Evolutionary conservation across 37 sponge, comb jelly and placozoan genomes (phyloP).

Genomic region (Cliona cf. orientalis): DNA sequence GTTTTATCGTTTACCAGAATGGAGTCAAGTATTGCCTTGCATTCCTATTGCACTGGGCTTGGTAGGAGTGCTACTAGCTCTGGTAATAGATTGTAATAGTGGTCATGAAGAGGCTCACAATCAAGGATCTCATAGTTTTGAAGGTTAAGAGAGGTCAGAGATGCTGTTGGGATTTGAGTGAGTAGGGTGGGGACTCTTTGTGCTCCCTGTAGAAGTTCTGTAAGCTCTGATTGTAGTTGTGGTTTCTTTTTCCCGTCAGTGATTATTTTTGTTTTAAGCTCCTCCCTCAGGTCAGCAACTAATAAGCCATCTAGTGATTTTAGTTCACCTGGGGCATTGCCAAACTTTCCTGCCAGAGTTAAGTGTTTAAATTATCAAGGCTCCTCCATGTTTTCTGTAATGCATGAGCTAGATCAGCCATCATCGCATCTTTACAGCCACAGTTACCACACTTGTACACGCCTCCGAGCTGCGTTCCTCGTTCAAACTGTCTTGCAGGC

Average conservation of each 20-base stretch:
- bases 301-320: not conserved
- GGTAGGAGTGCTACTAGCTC: slow-evolving; percentile 12
- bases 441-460: slow-evolving; percentile 45
- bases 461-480: slow-evolving; percentile 49
- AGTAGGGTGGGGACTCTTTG: slow-evolving; percentile 15
- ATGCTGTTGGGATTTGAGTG: not conserved
- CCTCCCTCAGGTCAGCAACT: slow-evolving; percentile 5
- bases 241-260: not conserved
- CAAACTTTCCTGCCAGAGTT: not conserved
- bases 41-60: not conserved
- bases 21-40: not conserved
- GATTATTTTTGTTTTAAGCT: not conserved
- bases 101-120: slow-evolving; percentile 37
- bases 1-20: slow-evolving; percentile 1
- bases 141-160: not conserved
- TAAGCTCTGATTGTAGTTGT: not conserved
- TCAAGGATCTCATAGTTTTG: not conserved
- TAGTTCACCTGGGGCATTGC: not conserved
- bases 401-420: slow-evolving; percentile 6
- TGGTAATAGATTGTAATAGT: slow-evolving; percentile 6
- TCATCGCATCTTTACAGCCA: slow-evolving; percentile 18
- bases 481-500: slow-evolving; percentile 20
- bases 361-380: not conserved
- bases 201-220: slow-evolving; percentile 1
- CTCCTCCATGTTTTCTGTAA: not conserved